A percentile compares a stretch with the other conserved stretches of the same genome.
phyloP scores from a whole-genome alignment of 2,888 invertebrate genomes.

The Helleia helle region DNA sequence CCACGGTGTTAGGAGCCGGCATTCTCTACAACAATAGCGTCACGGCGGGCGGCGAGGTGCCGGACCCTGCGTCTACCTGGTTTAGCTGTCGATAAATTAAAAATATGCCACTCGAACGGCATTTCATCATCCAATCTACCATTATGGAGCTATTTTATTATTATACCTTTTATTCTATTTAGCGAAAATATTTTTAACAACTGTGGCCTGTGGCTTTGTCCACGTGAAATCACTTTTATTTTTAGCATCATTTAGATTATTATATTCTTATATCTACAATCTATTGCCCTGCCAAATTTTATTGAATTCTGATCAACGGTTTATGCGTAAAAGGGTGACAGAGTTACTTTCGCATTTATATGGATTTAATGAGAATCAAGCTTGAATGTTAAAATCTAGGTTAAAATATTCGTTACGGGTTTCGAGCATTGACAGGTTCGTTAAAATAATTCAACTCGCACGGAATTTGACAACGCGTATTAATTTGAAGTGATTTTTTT shows the following conservation, averaged over 20 bases:
- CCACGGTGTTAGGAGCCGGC: constrained; percentile 24
- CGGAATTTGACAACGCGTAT: constrained; percentile 3
- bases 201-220: no score
- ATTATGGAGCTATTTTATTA: constrained; percentile 25
- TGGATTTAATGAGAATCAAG: constrained; percentile 15
- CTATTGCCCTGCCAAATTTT: no score
- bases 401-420: constrained; percentile 17
- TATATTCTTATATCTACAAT: no score
- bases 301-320: no score
- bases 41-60: constrained; percentile 48
- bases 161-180: constrained; percentile 17
- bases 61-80: constrained; percentile 55
- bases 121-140: constrained; percentile 63
- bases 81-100: constrained; percentile 67
- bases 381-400: constrained; percentile 20
- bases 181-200: constrained; percentile 24
- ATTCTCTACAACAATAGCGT: constrained; percentile 34
- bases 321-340: no score
- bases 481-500: background rate
- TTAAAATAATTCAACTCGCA: constrained; percentile 17
- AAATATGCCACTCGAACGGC: constrained; percentile 62
- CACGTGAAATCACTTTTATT: no score
- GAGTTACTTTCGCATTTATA: no score
- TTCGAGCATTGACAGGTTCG: constrained; percentile 15
- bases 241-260: no score